phyloP scores from a whole-genome alignment of 2,888 invertebrate genomes.

The Vesta saturnalis region DNA sequence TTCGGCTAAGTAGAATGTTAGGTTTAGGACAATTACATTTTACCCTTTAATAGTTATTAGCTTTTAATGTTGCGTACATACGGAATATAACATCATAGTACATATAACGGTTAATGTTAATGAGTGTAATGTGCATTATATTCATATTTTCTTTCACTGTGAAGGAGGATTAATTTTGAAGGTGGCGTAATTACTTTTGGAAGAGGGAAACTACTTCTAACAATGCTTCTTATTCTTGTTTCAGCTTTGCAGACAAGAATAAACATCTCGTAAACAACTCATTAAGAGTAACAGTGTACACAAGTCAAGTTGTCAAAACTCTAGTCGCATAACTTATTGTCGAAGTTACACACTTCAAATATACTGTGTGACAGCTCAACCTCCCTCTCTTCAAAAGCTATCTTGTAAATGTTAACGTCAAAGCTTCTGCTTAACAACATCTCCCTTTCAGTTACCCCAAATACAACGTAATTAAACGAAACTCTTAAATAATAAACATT shows the following conservation, averaged over 20 bases:
- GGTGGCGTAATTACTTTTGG: conserved; percentile 41
- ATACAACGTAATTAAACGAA: not conserved
- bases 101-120: not conserved
- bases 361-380: conserved; percentile 41
- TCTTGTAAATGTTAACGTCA: conserved; percentile 42
- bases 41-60: conserved; percentile 5
- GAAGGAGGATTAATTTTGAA: not conserved
- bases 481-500: not conserved
- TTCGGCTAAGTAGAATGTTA: not conserved
- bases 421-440: conserved; percentile 34
- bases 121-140: not conserved
- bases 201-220: conserved; percentile 36
- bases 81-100: conserved; percentile 7
- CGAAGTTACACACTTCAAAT: conserved; percentile 43
- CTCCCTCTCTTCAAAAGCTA: conserved; percentile 35
- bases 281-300: conserved; percentile 45
- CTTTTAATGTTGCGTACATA: not conserved
- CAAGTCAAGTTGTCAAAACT: conserved; percentile 48
- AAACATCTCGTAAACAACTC: conserved; percentile 45
- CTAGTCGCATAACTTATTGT: conserved; percentile 43
- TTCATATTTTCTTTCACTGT: conserved; percentile 18
- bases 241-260: conserved; percentile 44
- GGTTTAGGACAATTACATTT: not conserved
- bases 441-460: conserved; percentile 17
- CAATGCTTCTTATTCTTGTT: conserved; percentile 41